Conservation (phyloP, 2,797 vertebrate species). For the Sebastes aleutianus region DNA sequence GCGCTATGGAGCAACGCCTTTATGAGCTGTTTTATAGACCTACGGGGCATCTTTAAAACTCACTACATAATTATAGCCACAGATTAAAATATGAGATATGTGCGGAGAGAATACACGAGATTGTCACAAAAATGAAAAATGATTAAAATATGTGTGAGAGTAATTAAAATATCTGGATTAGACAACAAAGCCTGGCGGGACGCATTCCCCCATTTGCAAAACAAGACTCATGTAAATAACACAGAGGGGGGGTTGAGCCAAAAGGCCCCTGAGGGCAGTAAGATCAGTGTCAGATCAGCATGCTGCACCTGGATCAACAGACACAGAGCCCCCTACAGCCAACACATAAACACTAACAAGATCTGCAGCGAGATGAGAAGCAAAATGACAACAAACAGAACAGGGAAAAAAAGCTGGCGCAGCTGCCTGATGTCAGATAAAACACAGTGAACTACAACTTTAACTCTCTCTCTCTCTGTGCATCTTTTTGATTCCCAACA, state of each 20-base stretch:
- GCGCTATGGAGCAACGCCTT: background rate
- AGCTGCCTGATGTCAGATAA: background rate
- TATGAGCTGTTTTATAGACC: background rate
- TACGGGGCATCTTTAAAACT: background rate
- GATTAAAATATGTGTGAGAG: background rate
- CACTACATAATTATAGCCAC: background rate
- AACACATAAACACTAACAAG: constrained; percentile 17
- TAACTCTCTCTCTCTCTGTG: background rate
- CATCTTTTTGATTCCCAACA: background rate
- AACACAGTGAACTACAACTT: background rate
- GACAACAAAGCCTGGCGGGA: background rate
- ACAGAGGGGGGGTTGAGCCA: background rate
- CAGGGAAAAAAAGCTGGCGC: background rate
- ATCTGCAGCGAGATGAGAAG: background rate
- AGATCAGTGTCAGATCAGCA: constrained; percentile 3
- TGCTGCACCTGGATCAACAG: constrained; percentile 65
- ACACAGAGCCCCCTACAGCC: background rate
- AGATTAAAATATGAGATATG: background rate
- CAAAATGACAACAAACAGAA: constrained; percentile 8
- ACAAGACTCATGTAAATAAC: background rate
- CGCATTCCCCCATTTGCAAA: background rate
- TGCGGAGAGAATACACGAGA: background rate
- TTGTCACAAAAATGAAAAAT: background rate
- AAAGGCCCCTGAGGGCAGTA: background rate
- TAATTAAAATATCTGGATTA: background rate